Evolutionary conservation across 1,140 invertebrate species (phyloP), one percentile per base, ranked within the genome.

Genomic region (Drosophila tani): DNA sequence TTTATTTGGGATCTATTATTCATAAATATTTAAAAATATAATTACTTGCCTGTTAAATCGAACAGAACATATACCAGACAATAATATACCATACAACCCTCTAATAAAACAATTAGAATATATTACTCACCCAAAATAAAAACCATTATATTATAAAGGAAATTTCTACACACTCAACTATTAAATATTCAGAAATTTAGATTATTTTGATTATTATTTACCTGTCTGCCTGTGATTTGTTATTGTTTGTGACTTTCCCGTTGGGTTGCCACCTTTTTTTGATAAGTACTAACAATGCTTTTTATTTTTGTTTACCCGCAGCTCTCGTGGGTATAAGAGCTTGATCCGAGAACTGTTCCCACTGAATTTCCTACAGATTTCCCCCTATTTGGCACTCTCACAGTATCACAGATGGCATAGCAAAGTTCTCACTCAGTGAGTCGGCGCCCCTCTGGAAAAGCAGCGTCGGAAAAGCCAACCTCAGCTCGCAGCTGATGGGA

Each of bases 251-350:
- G 19, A 21, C 21, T 38, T 17, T 32, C 3, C 53, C 32, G 5
- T 7, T 24, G 21, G 21, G 14, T 27, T 47, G 43, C 12, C 41
- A 12, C 14, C 19, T 55, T 55, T 75, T 85, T 85, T 71, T 83
- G 77, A 84, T 84, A 84, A 88, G 74, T 73, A 81, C 77, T 81
- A 79, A 75, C 84, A 81, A 63, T 75, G 66, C 24, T 57, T 29
- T 55, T 45, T 49, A 67, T 69, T 57, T 43, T 73, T 76, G 53
- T 80, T 74, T 70, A 64, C 64, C 53, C 65, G 35, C 47, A 56
- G 35, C 49, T 73, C 66, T 49, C 55, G 41, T 32, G 68, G n/a
- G 41, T 71, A 71, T 71, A 71, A 71, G 68, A 70, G 68, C 11
- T 3, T 6, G 9, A 0, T 0, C 5, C 27, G 2, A 41, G 0